Evolutionary conservation across 2,113 vertebrate genomes (phyloP), one percentile per base, ranked within the genome.

Genomic region (Scopus umbretta): DNA sequence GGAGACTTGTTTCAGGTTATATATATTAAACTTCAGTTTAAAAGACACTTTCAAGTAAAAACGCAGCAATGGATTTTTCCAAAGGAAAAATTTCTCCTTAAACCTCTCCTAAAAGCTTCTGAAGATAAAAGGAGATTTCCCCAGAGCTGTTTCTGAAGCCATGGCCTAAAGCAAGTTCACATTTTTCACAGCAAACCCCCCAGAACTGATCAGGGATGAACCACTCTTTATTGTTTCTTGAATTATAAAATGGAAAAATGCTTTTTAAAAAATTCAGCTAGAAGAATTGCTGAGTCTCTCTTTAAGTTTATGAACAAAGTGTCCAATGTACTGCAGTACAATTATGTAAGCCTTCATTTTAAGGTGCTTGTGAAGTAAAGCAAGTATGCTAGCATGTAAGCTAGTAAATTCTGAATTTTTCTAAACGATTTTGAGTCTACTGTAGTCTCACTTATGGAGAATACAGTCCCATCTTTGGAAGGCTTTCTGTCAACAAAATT

Each of bases 81-180:
- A 79, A 75, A 92, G 43, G 68, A 80, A 73, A 83, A 87, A 10
- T 68, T 25, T 96, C 17, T 90, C 63, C 59, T 59, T 86, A 78
- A 86, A 40, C 32, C 29, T 93, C 32, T 88, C 26, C 32, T 88
- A 56, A 86, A 93, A 72, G 59, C 94, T 84, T 79, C 61, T 88
- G 73, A 92, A 92, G 92, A 96, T 96, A 76, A 95, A 96, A 95
- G 68, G 76, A 94, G 63, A 88, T 96, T 58, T 96, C 96, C 85
- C 92, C 36, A 88, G 90, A 95, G 92, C 87, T 88, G 49, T 80
- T 96, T 95, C 89, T 96, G 78, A 87, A 94, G 66, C 89, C 36
- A 8, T 50, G 59, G 97, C 94, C 95, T 93, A 45, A 22, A 91
- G 94, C 91, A 82, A 87, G 58, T 72, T 87, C 76, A 52, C 45